Evolutionary conservation across 2,113 vertebrate species (phyloP).

Genomic region (Todiramphus chloris): DNA sequence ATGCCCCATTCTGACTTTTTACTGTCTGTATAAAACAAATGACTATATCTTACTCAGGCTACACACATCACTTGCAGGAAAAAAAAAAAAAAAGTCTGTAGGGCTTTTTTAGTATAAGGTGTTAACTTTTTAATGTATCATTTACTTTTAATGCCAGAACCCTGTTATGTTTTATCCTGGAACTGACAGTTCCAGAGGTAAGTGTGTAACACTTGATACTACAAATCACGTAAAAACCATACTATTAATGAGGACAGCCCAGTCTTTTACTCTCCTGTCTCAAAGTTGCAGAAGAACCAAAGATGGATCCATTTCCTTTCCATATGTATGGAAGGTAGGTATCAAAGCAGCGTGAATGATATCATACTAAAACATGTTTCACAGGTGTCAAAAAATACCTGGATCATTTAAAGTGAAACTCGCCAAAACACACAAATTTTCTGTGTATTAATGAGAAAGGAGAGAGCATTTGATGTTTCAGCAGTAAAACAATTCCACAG

Average conservation of each 20-base stretch:
- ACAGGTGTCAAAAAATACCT: not conserved
- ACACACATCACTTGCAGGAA: not conserved
- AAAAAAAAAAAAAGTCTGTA: too few species aligned
- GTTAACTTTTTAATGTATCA: not conserved
- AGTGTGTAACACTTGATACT: fast-evolving
- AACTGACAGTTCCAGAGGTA: not conserved
- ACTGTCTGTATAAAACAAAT: not conserved
- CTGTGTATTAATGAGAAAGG: not conserved
- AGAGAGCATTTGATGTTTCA: not conserved
- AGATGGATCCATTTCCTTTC: not conserved
- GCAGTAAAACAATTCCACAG: not conserved
- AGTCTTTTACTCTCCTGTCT: not conserved
- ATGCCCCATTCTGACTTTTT: not conserved
- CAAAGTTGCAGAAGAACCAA: not conserved
- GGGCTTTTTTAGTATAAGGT: not conserved
- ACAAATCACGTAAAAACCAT: not conserved
- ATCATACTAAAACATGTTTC: not conserved
- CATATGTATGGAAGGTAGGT: not conserved
- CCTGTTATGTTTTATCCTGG: not conserved
- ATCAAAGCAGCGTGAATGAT: not conserved
- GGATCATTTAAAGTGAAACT: not conserved
- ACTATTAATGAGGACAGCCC: not conserved
- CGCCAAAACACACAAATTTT: not conserved
- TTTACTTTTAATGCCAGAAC: not conserved
- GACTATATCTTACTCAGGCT: not conserved